These are phyloP conservation scores for Chaetodon trifascialis DNA, from an alignment of 2,113 vertebrate genomes.

Conservation along the genomic window DNA sequence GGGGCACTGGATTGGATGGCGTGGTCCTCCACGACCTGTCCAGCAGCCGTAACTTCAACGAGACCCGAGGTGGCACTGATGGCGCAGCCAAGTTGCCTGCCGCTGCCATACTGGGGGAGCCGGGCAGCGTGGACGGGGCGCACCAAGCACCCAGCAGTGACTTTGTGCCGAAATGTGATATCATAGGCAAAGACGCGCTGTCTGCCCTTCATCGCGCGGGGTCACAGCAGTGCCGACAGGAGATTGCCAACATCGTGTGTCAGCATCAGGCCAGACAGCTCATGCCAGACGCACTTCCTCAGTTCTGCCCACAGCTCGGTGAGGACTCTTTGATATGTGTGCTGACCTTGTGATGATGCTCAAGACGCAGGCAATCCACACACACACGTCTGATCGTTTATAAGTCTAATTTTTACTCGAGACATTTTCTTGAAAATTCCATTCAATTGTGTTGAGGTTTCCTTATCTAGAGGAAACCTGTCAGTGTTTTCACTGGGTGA, in stretches of 20 bases:
- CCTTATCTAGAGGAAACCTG: background rate
- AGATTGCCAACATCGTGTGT: conserved; percentile 95
- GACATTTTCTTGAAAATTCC: background rate
- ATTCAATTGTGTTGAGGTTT: background rate
- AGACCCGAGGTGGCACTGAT: conserved; percentile 70
- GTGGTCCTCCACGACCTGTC: conserved; percentile 84
- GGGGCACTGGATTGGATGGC: conserved; percentile 46
- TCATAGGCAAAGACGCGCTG: conserved; percentile 93
- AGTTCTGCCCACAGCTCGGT: conserved; percentile 93
- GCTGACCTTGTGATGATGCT: background rate
- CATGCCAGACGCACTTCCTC: conserved; percentile 91
- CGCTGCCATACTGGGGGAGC: conserved; percentile 88
- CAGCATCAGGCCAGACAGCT: conserved; percentile 92
- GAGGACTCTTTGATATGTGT: conserved; percentile 15
- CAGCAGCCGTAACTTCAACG: conserved; percentile 90
- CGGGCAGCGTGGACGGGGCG: conserved; percentile 94
- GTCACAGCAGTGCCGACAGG: conserved; percentile 93
- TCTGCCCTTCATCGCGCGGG: conserved; percentile 93
- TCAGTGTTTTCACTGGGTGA: background rate
- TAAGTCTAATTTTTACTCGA: background rate
- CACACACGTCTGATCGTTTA: background rate
- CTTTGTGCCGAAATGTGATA: conserved; percentile 95
- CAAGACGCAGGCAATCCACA: background rate
- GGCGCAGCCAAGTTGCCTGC: conserved; percentile 78
- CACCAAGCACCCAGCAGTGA: conserved; percentile 89